Evolutionary conservation across 2,797 vertebrate species (phyloP), one percentile per base, ranked within the genome.

Genomic region (Thaleichthys pacificus): DNA sequence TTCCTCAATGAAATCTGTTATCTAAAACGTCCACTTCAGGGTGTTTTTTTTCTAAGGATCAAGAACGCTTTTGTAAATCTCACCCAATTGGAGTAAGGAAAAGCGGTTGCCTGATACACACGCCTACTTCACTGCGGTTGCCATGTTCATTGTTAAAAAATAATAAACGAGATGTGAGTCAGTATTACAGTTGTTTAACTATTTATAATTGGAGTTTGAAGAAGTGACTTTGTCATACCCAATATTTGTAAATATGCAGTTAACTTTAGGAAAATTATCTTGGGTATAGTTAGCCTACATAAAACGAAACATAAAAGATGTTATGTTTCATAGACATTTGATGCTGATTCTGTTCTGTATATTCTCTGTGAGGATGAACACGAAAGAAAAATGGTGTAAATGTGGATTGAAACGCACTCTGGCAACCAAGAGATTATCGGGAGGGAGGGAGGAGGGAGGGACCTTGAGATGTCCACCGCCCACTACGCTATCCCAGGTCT

Each of bases 351-450:
- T 47, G 42, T 47, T 47, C 42, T 47, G 42, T 47, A 47, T 14
- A 12, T 14, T 47, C 9, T 47, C 42, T 47, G 9, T 47, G 12
- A 47, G 42, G 14, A 47, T 14, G 42, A 42, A 12, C 8, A 0
- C 11, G 8, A 11, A 12, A 47, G 42, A 47, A 14, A 47, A 47
- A 47, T 47, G 15, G 28, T 9, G n/a, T 68, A 14, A 58, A 21
- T 2, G 22, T 60, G 30, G 35, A 24, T 15, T 72, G 72, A 65
- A 24, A 2, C 1, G 22, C 0, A 51, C 79, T 82, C 75, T 85
- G 84, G 82, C 79, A 82, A 76, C 81, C 72, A 1, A 66, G 0
- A 57, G 61, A 9, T 30, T 19, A 5, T 63, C 19, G 42, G 4
- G 17, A 49, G 30, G 63, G 42, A 68, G 63, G 63, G 69, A 62